Evolutionary conservation across 2,797 vertebrate genomes (phyloP).

Genomic region (Acipenser ruthenus): DNA sequence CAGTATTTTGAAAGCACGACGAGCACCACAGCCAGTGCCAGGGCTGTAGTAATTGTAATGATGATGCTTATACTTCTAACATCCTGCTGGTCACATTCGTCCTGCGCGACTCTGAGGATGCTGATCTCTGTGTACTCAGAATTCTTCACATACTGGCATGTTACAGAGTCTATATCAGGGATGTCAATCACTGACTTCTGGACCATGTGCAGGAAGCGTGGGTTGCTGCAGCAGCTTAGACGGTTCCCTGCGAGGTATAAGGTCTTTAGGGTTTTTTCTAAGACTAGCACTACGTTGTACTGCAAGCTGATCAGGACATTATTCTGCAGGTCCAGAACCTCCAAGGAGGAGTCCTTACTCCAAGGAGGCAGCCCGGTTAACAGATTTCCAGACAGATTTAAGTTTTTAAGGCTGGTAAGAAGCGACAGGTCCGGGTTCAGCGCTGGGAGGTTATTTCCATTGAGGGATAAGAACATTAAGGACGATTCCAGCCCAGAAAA

Average conservation of each 20-base stretch:
- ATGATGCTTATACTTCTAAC: constrained; percentile 51
- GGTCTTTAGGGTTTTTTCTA: constrained; percentile 73
- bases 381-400: constrained; percentile 80
- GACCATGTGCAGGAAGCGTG: constrained; percentile 67
- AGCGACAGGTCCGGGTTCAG: constrained; percentile 68
- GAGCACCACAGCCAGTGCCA: constrained; percentile 42
- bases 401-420: constrained; percentile 61
- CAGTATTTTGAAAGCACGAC: constrained; percentile 43
- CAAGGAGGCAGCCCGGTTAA: constrained; percentile 66
- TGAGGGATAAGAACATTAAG: constrained; percentile 68
- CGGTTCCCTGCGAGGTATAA: constrained; percentile 84
- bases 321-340: constrained; percentile 80
- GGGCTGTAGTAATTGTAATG: constrained; percentile 44
- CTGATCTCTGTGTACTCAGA: constrained; percentile 59
- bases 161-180: constrained; percentile 61
- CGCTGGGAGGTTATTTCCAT: constrained; percentile 62
- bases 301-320: constrained; percentile 78
- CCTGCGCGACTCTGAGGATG: constrained; percentile 52
- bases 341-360: constrained; percentile 64
- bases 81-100: constrained; percentile 66
- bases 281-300: constrained; percentile 55
- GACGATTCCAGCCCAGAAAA: constrained; percentile 72
- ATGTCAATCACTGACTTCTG: constrained; percentile 64
- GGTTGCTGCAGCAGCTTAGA: constrained; percentile 79
- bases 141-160: constrained; percentile 55